Evolutionary conservation across 2,888 invertebrate species (phyloP).

Genomic region (Oegoconia quadripuncta): DNA sequence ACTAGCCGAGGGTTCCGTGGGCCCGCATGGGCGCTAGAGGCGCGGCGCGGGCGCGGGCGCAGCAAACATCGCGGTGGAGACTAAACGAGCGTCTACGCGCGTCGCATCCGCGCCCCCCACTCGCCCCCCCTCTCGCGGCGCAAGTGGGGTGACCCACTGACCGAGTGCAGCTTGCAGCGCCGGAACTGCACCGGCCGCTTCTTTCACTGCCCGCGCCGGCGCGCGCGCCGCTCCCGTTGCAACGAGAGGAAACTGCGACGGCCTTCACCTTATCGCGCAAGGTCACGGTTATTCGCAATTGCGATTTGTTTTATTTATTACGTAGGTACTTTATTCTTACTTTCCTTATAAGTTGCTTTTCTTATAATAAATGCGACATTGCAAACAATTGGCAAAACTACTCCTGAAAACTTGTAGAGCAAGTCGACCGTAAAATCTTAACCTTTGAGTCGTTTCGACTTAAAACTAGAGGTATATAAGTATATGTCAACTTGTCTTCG

Average conservation of each 20-base stretch:
- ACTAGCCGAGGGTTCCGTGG: conserved; percentile 47
- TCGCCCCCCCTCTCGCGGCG: conserved; percentile 21
- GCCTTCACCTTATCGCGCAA: conserved; percentile 69
- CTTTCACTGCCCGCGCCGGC: conserved; percentile 47
- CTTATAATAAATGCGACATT: too few relatives aligned
- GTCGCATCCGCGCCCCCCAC: conserved; percentile 21
- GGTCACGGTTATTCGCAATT: conserved; percentile 47
- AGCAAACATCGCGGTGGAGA: conserved; percentile 43
- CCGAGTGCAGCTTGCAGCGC: conserved; percentile 61
- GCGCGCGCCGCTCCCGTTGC: conserved; percentile 58
- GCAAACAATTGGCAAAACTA: too few relatives aligned
- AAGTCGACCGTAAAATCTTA: too few relatives aligned
- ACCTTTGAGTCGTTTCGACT: too few relatives aligned
- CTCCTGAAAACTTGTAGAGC: too few relatives aligned
- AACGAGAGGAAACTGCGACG: conserved; percentile 60
- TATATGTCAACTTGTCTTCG: too few relatives aligned
- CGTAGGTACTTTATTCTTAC: not conserved
- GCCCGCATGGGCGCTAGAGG: conserved; percentile 48
- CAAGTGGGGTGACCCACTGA: conserved; percentile 70
- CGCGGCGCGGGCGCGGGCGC: conserved; percentile 36
- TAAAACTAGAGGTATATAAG: too few relatives aligned
- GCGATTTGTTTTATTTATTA: conserved; percentile 15
- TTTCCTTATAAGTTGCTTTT: not conserved
- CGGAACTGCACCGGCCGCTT: conserved; percentile 68
- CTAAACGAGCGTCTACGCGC: conserved; percentile 18